Evolutionary conservation across 2,888 invertebrate genomes (phyloP), one percentile per base, ranked within the genome.

Genomic region (Heliconius ismenius): DNA sequence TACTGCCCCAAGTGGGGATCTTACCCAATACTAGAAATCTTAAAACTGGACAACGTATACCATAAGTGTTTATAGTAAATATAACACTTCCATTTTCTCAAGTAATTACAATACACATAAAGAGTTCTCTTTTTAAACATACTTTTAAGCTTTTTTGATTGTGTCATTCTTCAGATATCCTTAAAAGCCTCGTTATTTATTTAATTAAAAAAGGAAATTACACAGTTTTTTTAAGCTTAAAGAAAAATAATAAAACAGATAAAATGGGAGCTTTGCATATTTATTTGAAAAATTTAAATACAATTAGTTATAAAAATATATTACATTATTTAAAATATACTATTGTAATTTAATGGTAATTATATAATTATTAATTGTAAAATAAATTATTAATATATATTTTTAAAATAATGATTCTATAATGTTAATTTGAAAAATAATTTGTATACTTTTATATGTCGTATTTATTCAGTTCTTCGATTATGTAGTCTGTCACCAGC

Each of bases 401-500:
- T 9, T 13, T 67, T 67, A 15, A 7, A 15, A 13, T 39, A 4
- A n/a, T 15, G 4, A 15, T 67, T 24, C 4, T 26, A 26, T 13
- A 10, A 13, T 26, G n/a, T 13, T 13, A 62, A 60, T 24, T 60
- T 24, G 3, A 24, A 60, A 11, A 11, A n/a, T 60, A 60, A 24
- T 24, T 60, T 60, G 60, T 60, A 4, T 15, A 18, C 7, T 74
- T 18, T 74, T 64, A 60, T 15, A 69, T 67, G 64, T 80, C 75
- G 60, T 74, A 36, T n/a, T 77, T 78, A 28, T 74, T 78, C 0
- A 84, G 36, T 67, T 80, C 79, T 54, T 81, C 75, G 60, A 84
- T 72, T 24, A 85, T 79, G 39, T 80, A 82, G 58, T 81, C 81
- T 3, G 80, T 82, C 0, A 85, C 81, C 3, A 82, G 73, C 63